These are phyloP conservation scores for Ammodytes dubius DNA, from an alignment of 2,113 vertebrate genomes.

Conservation along the genomic window DNA sequence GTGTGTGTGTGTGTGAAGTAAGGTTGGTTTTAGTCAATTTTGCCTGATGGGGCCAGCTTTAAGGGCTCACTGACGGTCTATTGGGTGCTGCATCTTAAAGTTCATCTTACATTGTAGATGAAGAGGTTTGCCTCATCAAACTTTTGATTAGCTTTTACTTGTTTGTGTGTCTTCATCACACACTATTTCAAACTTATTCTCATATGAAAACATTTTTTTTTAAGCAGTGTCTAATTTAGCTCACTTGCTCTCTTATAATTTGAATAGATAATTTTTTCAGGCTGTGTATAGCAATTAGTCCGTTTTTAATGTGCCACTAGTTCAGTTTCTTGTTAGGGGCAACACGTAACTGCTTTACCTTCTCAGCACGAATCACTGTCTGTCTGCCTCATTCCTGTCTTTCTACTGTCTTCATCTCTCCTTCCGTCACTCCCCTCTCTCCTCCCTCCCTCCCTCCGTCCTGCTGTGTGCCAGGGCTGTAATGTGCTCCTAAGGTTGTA, in stretches of 20 bases:
- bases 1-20: no score
- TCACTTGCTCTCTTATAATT: not conserved
- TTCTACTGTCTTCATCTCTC: conserved; percentile 28
- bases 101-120: no score
- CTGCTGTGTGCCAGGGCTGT: conserved; percentile 33
- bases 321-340: conserved; percentile 7
- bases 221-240: not conserved
- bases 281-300: not conserved
- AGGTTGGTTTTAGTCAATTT: no score
- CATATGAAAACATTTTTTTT: not conserved
- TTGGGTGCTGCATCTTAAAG: no score
- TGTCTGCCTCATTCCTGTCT: conserved; percentile 75
- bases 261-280: not conserved
- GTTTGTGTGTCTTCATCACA: not conserved
- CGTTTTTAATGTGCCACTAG: not conserved
- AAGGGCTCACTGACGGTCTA: no score
- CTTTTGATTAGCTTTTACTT: no score
- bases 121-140: no score
- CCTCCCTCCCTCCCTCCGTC: conserved; percentile 7
- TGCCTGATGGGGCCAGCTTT: no score
- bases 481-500: conserved; percentile 73
- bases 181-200: not conserved
- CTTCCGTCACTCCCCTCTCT: conserved; percentile 9
- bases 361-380: conserved; percentile 37
- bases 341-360: not conserved